A percentile compares a stretch with the other conserved stretches of the same genome.
Conservation (phyloP, 2,888 invertebrate species). For the Leptogaster cylindrica region DNA sequence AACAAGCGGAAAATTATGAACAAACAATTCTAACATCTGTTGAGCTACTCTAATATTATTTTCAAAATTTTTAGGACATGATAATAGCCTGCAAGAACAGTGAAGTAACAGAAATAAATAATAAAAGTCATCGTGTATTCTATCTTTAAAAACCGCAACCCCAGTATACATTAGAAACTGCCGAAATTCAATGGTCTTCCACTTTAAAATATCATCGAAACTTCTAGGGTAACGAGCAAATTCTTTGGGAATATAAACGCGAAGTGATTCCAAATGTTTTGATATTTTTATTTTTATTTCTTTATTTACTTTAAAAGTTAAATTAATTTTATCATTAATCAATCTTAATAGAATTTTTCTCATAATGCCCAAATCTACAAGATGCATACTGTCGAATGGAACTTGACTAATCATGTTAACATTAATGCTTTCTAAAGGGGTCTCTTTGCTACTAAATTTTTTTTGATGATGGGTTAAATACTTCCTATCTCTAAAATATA, state of each 20-base stretch:
- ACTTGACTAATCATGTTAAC: conserved; percentile 39
- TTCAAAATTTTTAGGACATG: conserved; percentile 20
- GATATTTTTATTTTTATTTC: neutral
- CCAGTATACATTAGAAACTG: conserved; percentile 38
- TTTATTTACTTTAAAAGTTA: conserved; percentile 18
- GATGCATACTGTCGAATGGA: conserved; percentile 39
- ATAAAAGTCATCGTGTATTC: conserved; percentile 33
- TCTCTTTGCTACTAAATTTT: conserved; percentile 16
- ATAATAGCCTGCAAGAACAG: conserved; percentile 27
- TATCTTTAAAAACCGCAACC: conserved; percentile 11
- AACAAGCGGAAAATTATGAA: conserved; percentile 21
- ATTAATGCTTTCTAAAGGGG: conserved; percentile 27
- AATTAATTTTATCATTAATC: conserved; percentile 7
- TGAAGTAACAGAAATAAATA: conserved; percentile 41
- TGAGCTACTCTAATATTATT: conserved; percentile 9
- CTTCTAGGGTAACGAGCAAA: conserved; percentile 15
- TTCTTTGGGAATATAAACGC: conserved; percentile 17
- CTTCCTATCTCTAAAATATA: conserved; percentile 21
- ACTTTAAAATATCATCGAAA: conserved; percentile 35
- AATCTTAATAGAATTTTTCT: conserved; percentile 36
- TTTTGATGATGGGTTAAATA: conserved; percentile 37
- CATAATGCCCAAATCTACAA: conserved; percentile 33
- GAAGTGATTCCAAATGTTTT: neutral
- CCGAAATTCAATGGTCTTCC: conserved; percentile 30
- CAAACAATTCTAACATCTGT: conserved; percentile 26